Base-by-base conservation (phyloP, 2,888 invertebrate species). In the Eristalinus aeneus region DNA sequence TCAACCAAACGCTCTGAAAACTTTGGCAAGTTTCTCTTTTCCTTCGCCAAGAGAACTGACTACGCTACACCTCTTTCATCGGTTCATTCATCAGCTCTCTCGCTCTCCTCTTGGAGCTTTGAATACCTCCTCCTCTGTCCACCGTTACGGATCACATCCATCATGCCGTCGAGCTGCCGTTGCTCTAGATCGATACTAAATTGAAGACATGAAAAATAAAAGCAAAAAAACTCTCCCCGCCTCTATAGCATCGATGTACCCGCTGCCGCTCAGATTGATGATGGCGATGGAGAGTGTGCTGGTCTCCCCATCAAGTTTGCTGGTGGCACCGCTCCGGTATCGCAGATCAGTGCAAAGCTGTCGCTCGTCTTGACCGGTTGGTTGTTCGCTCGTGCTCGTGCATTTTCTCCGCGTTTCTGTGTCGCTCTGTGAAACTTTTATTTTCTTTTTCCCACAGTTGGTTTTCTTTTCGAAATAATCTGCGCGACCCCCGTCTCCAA, bases 341-440 rank as follows among this genome's bases (percentile, higher is more conserved):
- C 32, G 64, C 20, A 82, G 74, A 86, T 82, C 86, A 86, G 86
- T 86, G 81, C 77, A 82, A 74, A 86, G 73, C 39, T 56, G 77
- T 86, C 74, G 73, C 69, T 82, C 77, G 86, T 65, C 77, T 81
- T 74, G 82, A 74, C 82, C 82, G 77, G 86, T 86, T 67, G 76
- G 69, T 69, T 58, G 32, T 34, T 54, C 56, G 8, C 27, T 27
- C 27, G 27, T 65, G 8, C 39, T 74, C 58, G 60, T 46, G 46
- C 16, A 46, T 46, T 27, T 56, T 56, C 56, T 56, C 56, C 23
- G 58, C 58, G 60, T 36, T 53, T 53, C 32, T 46, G 32, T 31
- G 23, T 72, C 12, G n/a, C 8, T 32, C 20, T 27, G 46, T 64
- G 20, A 16, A 6, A 46, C 46, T 46, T 46, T 46, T 64, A 31